phyloP scores from a whole-genome alignment of 2,113 vertebrate genomes.

The Chloropsis hardwickii region DNA sequence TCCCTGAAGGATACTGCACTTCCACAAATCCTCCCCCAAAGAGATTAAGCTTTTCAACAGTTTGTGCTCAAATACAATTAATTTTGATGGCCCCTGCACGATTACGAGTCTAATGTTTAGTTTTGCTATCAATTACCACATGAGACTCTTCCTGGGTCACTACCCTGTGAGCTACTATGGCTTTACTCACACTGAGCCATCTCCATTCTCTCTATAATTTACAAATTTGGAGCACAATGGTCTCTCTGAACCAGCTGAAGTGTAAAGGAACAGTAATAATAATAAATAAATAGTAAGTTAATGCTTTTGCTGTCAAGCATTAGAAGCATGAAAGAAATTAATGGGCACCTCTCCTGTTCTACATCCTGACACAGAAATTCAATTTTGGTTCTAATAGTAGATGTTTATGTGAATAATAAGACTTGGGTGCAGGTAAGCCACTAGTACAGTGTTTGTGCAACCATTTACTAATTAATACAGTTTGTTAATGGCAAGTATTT shows the following conservation, averaged over 20 bases:
- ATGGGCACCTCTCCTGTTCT: not conserved
- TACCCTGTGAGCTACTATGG: not conserved
- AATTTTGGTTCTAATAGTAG: not conserved
- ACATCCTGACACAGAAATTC: not conserved
- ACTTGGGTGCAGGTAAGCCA: not conserved
- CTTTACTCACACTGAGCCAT: not conserved
- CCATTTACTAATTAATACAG: not conserved
- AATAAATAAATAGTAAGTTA: not conserved
- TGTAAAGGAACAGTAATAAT: not conserved
- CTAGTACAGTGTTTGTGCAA: not conserved
- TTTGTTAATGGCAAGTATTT: not conserved
- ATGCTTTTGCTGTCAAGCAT: not conserved
- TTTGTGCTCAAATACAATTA: slow-evolving; percentile 39
- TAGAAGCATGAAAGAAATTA: not conserved
- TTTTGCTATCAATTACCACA: not conserved
- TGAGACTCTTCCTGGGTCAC: not conserved
- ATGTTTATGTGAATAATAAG: not conserved
- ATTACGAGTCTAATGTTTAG: not conserved
- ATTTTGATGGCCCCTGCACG: slow-evolving; percentile 1
- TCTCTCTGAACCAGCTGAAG: not conserved
- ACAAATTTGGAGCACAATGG: not conserved
- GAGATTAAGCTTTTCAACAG: slow-evolving; percentile 39
- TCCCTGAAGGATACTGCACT: not conserved
- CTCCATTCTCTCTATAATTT: not conserved
- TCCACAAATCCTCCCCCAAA: slow-evolving; percentile 10